Base-by-base conservation (phyloP, 2,888 invertebrate genomes). In the Protophormia terraenovae region DNA sequence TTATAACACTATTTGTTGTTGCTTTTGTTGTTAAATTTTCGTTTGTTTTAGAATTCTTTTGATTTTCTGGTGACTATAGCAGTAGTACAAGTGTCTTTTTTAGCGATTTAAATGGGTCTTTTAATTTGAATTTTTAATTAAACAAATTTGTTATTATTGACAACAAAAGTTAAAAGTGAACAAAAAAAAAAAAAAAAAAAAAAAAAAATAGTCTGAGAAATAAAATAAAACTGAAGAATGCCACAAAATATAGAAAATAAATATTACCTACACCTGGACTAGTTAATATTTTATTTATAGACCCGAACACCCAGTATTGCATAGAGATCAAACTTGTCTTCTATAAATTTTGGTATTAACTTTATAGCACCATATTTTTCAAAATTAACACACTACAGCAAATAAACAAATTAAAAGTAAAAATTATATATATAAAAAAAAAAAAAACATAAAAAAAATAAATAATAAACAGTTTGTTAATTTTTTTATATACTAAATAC, bases 121-220 rank as follows among this genome's bases (percentile, higher is more conserved):
- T 75, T 35, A 71, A 85, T 85, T 85, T 85, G 75, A 85, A 85
- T 85, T 85, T 82, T 85, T 85, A 85, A 85, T 79, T 85, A 85
- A 82, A 73, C 78, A 85, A 85, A 85, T 85, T 82, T 85, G 81
- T 85, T 82, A 58, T 64, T 79, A 85, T 85, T 82, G 82, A 85
- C 82, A 71, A 58, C 27, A 80, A 50, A 75, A 45, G n/a, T 6
- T n/a, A 55, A 53, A 58, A 69, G 8, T n/a, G 0, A 27, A 62
- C 22, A 64, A 62, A 35, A 83, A n/a, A 45, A 35, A 27, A 6
- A 29, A 66, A 58, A 45, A 55, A 24, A 53, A 24, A 41, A 50
- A 0, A 16, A 32, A 3, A 24, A 62, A 38, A 64, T 64, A 35
- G 24, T 27, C 1, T 32, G 38, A 41, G 29, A 50, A 32, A 14